Evolutionary conservation across 2,797 vertebrate genomes (phyloP).

Genomic region (Hirundo rustica): DNA sequence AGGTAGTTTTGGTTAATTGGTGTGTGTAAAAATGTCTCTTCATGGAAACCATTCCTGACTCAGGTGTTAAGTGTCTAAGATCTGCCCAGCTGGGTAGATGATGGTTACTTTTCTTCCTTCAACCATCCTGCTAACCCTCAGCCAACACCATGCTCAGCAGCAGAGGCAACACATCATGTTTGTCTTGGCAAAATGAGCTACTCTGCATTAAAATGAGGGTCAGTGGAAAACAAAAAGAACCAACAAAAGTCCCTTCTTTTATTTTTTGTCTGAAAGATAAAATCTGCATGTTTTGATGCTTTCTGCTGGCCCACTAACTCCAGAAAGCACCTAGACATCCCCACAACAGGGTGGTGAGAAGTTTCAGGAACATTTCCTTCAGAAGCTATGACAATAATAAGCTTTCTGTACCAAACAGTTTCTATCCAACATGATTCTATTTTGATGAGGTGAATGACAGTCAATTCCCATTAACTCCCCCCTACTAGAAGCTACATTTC

Average conservation of each 20-base stretch:
- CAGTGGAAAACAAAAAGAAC: conserved; percentile 16
- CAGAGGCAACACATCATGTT: not conserved
- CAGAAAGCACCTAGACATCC: conserved; percentile 34
- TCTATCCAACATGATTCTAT: not conserved
- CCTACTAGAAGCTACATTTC: not conserved
- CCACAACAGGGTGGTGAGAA: not conserved
- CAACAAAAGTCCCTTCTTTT: not conserved
- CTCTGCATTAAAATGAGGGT: not conserved
- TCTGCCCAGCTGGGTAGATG: not conserved
- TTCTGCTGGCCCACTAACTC: not conserved
- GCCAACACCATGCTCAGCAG: not conserved
- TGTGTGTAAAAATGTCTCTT: not conserved
- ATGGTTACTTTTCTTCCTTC: not conserved
- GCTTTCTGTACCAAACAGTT: not conserved
- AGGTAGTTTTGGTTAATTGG: not conserved
- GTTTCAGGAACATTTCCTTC: not conserved
- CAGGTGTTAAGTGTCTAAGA: not conserved
- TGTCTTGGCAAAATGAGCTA: not conserved
- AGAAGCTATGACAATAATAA: not conserved
- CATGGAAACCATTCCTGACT: not conserved
- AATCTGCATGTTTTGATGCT: not conserved
- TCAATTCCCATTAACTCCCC: not conserved
- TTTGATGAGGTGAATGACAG: not conserved
- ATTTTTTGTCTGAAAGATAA: conserved; percentile 19
- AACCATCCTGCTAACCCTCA: not conserved